Percentiles rank a stretch among this genome's conserved stretches.
These are phyloP conservation scores for Piaya cayana DNA, from an alignment of 2,113 vertebrate genomes.

Conservation along the genomic window DNA sequence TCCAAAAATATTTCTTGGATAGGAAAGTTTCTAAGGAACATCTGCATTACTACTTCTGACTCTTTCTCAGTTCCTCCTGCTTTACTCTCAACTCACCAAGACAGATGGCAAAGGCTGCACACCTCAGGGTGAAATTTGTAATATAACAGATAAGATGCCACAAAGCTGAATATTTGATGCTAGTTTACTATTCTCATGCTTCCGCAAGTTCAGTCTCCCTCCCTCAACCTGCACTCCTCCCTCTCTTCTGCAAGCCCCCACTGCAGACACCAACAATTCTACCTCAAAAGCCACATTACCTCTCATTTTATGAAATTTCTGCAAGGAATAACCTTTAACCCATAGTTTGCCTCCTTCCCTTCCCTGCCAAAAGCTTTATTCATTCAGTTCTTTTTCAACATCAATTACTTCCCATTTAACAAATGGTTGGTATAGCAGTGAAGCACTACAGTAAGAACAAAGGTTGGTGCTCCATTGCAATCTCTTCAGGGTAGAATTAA, in stretches of 20 bases:
- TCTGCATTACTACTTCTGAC: not conserved
- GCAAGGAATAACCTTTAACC: conserved; percentile 64
- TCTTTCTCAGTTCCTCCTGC: not conserved
- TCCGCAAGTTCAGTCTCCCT: not conserved
- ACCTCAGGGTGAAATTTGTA: not conserved
- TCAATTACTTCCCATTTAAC: conserved; percentile 74
- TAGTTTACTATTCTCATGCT: conserved; percentile 1
- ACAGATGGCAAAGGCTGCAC: not conserved
- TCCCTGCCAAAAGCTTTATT: conserved; percentile 65
- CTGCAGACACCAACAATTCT: conserved; percentile 27
- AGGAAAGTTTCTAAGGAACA: not conserved
- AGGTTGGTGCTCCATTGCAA: conserved; percentile 64
- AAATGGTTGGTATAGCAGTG: conserved; percentile 60
- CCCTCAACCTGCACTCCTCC: not conserved
- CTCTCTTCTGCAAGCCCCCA: not conserved
- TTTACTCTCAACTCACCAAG: not conserved
- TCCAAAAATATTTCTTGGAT: not conserved
- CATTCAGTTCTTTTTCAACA: conserved; percentile 61
- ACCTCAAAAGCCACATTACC: conserved; percentile 61
- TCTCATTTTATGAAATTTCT: conserved; percentile 67
- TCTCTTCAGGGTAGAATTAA: conserved; percentile 66
- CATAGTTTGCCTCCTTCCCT: conserved; percentile 50
- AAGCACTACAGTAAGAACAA: conserved; percentile 69
- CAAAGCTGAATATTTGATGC: conserved; percentile 9
- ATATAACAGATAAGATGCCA: not conserved